Evolutionary conservation across 2,113 vertebrate species (phyloP).

Genomic region (Nothoprocta perdicaria): DNA sequence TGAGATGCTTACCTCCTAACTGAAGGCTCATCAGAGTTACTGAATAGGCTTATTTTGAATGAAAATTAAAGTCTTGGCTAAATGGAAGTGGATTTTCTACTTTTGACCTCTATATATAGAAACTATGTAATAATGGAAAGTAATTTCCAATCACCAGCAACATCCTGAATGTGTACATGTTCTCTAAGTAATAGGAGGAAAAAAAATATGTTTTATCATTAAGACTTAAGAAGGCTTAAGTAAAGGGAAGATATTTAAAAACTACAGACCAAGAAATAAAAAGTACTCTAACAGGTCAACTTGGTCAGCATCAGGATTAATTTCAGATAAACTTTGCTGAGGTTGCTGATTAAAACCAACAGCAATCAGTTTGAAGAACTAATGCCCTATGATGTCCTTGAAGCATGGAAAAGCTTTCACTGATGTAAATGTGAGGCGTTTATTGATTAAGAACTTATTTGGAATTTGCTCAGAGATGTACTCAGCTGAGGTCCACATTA

Average conservation of each 20-base stretch:
- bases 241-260: background rate
- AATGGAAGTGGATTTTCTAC: background rate
- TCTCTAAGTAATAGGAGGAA: background rate
- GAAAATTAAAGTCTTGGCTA: background rate
- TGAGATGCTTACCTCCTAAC: background rate
- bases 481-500: background rate
- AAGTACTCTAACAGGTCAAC: accelerated
- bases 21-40: background rate
- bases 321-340: background rate
- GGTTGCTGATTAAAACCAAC: background rate
- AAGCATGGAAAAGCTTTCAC: background rate
- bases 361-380: background rate
- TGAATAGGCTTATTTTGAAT: background rate
- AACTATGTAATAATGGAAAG: background rate
- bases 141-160: background rate
- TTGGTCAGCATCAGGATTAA: background rate
- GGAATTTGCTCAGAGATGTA: background rate
- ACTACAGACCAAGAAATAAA: background rate
- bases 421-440: background rate
- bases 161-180: background rate
- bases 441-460: background rate
- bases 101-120: too few relatives aligned
- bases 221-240: background rate
- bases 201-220: background rate
- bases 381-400: background rate